A percentile compares a stretch with the other conserved stretches of the same genome.
Conservation (phyloP, 1,140 invertebrate species). For the Tetragnatha versicolor region DNA sequence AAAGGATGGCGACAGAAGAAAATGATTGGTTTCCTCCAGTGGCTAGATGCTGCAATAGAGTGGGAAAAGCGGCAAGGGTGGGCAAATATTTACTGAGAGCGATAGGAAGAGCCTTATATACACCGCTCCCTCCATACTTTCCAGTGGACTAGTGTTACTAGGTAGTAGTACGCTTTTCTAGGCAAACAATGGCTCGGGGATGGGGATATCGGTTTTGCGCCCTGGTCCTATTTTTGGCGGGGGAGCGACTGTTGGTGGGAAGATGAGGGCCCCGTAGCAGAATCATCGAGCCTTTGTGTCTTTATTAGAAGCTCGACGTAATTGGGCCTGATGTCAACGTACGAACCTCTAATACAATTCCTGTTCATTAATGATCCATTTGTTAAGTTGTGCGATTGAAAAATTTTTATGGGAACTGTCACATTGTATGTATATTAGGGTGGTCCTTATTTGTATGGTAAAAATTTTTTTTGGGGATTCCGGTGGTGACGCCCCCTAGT, state of each 20-base stretch:
- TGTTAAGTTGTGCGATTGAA: too few relatives aligned
- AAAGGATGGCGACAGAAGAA: conserved; percentile 42
- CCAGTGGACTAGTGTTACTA: conserved; percentile 34
- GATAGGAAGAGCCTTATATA: conserved; percentile 41
- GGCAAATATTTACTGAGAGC: conserved; percentile 48
- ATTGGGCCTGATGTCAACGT: too few relatives aligned
- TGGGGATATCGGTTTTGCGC: conserved; percentile 20
- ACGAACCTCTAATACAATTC: too few relatives aligned
- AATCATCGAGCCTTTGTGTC: too few relatives aligned
- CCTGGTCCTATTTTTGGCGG: conserved; percentile 39
- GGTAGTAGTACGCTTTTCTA: conserved; percentile 18
- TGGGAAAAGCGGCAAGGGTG: conserved; percentile 54
- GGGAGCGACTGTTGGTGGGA: conserved; percentile 17
- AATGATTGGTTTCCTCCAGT: conserved; percentile 54
- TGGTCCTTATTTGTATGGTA: too few relatives aligned
- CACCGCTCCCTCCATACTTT: conserved; percentile 37
- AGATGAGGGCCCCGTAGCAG: neutral
- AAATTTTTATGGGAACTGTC: too few relatives aligned
- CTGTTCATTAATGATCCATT: too few relatives aligned
- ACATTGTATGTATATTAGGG: too few relatives aligned
- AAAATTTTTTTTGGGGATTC: too few relatives aligned
- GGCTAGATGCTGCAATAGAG: conserved; percentile 49
- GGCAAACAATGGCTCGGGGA: conserved; percentile 30
- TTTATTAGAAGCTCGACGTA: too few relatives aligned
- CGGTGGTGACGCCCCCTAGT: too few relatives aligned